A percentile compares a stretch with the other conserved stretches of the same genome.
phyloP scores from a whole-genome alignment of 2,113 vertebrate genomes.

The Oreotrochilus melanogaster region DNA sequence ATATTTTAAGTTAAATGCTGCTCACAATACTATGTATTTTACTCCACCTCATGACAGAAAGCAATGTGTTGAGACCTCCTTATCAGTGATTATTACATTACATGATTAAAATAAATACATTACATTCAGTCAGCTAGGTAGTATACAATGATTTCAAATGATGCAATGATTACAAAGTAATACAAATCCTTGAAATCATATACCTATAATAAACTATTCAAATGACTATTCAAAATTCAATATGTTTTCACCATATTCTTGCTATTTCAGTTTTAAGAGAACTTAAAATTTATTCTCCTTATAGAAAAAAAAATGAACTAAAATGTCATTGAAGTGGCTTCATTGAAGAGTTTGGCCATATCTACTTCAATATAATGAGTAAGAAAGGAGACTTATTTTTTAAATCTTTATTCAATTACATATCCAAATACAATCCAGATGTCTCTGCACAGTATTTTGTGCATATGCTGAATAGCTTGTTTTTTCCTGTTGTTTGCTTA shows the following conservation, averaged over 20 bases:
- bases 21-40: neutral
- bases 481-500: conserved; percentile 4
- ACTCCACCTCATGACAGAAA: neutral
- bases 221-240: neutral
- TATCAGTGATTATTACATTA: neutral
- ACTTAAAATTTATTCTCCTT: neutral
- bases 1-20: neutral
- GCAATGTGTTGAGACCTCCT: neutral
- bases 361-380: neutral
- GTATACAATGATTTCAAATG: neutral
- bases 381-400: neutral
- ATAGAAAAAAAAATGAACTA: neutral
- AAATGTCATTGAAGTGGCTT: neutral
- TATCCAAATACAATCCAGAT: conserved; percentile 22
- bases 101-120: neutral
- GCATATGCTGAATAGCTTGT: neutral
- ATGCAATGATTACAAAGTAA: neutral
- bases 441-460: neutral
- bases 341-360: neutral
- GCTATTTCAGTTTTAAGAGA: neutral
- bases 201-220: neutral
- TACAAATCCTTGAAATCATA: neutral
- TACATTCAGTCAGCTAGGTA: neutral
- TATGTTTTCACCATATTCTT: neutral
- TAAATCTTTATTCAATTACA: conserved; percentile 28